A percentile compares a stretch with the other conserved stretches of the same genome.
Evolutionary conservation across 2,888 invertebrate genomes (phyloP).

Genomic region (Cosmia trapezina): DNA sequence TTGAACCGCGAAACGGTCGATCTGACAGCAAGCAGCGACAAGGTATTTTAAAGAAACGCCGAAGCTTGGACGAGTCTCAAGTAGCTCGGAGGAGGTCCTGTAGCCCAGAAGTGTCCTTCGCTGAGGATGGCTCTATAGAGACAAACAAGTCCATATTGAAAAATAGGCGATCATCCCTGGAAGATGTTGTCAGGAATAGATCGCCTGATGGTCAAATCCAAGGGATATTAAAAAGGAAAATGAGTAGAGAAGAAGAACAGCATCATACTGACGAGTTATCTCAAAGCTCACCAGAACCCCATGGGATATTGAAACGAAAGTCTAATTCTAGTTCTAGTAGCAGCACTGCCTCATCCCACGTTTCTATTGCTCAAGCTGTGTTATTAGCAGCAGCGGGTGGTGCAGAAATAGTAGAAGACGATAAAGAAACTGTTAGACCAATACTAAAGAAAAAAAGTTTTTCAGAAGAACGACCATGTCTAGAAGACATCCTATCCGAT

Average conservation of each 20-base stretch:
- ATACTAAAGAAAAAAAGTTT: constrained; percentile 96
- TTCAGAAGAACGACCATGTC: constrained; percentile 92
- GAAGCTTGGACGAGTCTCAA: constrained; percentile 95
- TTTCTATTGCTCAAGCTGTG: constrained; percentile 93
- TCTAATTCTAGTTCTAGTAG: constrained; percentile 93
- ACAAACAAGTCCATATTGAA: constrained; percentile 92
- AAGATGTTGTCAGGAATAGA: constrained; percentile 92
- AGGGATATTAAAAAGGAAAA: constrained; percentile 93
- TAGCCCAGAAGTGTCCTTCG: constrained; percentile 92
- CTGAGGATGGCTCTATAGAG: constrained; percentile 89
- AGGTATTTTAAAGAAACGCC: constrained; percentile 95
- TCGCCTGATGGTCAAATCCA: constrained; percentile 92
- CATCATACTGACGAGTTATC: constrained; percentile 91
- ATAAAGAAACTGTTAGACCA: constrained; percentile 92
- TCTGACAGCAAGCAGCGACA: constrained; percentile 91
- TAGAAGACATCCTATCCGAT: constrained; percentile 84
- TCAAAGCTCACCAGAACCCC: constrained; percentile 92
- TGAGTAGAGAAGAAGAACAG: constrained; percentile 92
- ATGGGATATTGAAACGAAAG: constrained; percentile 95
- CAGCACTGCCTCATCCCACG: constrained; percentile 92
- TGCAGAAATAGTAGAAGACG: constrained; percentile 89
- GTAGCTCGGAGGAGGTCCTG: constrained; percentile 92
- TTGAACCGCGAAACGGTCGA: constrained; percentile 91
- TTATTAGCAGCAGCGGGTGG: constrained; percentile 92
- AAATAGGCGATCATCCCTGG: constrained; percentile 93